Evolutionary conservation across 1,140 invertebrate genomes (phyloP), one percentile per base, ranked within the genome.

Genomic region (Cotesia vestalis): DNA sequence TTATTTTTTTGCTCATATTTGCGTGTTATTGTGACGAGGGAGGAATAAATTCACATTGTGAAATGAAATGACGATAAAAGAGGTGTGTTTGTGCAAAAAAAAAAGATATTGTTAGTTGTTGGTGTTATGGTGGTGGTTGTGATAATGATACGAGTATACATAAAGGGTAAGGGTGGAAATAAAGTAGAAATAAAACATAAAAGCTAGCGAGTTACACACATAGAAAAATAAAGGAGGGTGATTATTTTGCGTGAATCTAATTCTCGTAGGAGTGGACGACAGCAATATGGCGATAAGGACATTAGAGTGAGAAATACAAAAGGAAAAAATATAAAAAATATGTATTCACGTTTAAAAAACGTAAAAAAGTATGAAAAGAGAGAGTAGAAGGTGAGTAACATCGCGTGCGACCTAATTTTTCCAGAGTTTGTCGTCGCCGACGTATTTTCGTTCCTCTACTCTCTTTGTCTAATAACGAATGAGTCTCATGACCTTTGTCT

Each of bases 331-430:
- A 14, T 27, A 46, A 46, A 46, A 46, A 46, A 9, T 46, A 46
- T 46, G 40, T 46, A 11, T 46, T 46, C 40, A 46, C 11, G 40
- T 46, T 46, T 46, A 46, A 46, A 40, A 34, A 53, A 52, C 4
- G 2, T 38, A 64, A 64, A 38, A 64, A 35, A 14, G 12, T 12
- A 64, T 38, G n/a, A 12, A n/a, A 64, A 64, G 62, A 14, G 27
- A 34, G 62, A n/a, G 14, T 27, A 40, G 57, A 38, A 62, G 9
- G 46, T 40, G 61, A 35, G 17, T 35, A 66, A 36, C 9, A 72
- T 72, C 63, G 71, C 71, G 71, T 72, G 71, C 57, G 71, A 72
- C 71, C 71, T 27, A 72, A 53, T 72, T 72, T 72, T 72, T 36
- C 14, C 64, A 51, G 40, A 46, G 40, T 46, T 46, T 46, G 52